phyloP scores from a whole-genome alignment of 2,113 vertebrate genomes.

The Equus przewalskii region DNA sequence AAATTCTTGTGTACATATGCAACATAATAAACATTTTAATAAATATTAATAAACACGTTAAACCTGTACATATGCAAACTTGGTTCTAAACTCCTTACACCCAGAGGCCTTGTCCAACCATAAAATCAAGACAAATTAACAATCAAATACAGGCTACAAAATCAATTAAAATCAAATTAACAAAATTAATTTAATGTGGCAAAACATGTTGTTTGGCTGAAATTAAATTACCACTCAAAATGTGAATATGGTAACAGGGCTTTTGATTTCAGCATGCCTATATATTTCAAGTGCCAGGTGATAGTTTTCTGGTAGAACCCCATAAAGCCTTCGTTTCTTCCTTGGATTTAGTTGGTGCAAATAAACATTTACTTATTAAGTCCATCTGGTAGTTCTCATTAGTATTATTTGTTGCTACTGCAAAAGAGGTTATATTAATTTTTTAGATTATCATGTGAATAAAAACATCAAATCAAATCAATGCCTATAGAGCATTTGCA shows the following conservation, averaged over 20 bases:
- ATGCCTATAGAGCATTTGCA: neutral
- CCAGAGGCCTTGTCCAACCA: constrained; percentile 6
- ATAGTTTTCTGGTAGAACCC: neutral
- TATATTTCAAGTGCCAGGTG: neutral
- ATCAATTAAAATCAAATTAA: constrained; percentile 74
- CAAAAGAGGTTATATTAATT: neutral
- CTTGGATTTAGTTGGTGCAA: neutral
- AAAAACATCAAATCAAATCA: neutral
- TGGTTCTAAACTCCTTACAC: neutral
- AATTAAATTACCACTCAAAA: constrained; percentile 63
- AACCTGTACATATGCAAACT: neutral
- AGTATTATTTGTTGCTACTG: neutral
- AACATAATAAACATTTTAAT: neutral
- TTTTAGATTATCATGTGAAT: constrained; percentile 11
- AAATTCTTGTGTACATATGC: neutral
- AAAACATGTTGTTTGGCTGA: constrained; percentile 66
- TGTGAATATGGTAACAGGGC: neutral
- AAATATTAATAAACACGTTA: neutral
- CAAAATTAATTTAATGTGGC: constrained; percentile 60
- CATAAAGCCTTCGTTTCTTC: neutral
- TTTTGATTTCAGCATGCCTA: neutral
- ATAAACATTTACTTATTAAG: neutral
- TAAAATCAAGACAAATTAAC: constrained; percentile 70
- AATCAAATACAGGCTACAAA: constrained; percentile 46
- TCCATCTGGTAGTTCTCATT: neutral